Evolutionary conservation across 2,113 vertebrate genomes (phyloP).

Genomic region (Hyperopisus bebe): DNA sequence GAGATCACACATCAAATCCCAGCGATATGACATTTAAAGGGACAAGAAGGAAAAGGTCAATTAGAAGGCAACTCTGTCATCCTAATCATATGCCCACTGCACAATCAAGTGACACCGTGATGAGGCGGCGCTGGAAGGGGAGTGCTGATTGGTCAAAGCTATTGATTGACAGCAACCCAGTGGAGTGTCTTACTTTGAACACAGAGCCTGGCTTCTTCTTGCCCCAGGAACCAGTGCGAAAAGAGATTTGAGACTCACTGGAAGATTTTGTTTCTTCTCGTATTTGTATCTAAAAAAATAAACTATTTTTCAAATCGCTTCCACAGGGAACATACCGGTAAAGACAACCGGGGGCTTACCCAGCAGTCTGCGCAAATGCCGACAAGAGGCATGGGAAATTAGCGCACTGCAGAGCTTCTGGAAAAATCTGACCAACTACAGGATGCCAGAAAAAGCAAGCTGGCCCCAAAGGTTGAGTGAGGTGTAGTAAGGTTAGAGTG

Average conservation of each 20-base stretch:
- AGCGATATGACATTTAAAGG: background rate
- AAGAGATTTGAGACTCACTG: conserved; percentile 65
- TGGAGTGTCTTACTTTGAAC: conserved; percentile 65
- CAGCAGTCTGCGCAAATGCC: background rate
- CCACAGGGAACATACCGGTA: background rate
- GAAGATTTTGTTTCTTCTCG: conserved; percentile 62
- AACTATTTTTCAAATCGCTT: conserved; percentile 50
- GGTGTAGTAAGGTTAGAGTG: background rate
- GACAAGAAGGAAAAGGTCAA: background rate
- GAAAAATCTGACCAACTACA: background rate
- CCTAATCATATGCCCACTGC: conserved; percentile 37
- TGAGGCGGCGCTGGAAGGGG: conserved; percentile 36
- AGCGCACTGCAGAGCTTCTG: background rate
- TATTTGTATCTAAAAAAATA: conserved; percentile 64
- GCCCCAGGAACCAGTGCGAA: conserved; percentile 68
- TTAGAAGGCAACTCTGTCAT: conserved; percentile 28
- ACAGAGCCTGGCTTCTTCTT: conserved; percentile 66
- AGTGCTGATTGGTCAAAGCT: conserved; percentile 43
- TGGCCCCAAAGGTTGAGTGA: background rate
- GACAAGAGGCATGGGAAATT: background rate
- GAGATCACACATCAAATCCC: background rate
- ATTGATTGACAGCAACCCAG: conserved; percentile 26
- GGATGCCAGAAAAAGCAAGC: background rate
- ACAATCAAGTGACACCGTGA: conserved; percentile 37
- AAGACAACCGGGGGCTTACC: background rate